Percentiles rank a stretch among this genome's conserved stretches.
phyloP scores from a whole-genome alignment of 1,140 invertebrate genomes.

The Calephelis nemesis region DNA sequence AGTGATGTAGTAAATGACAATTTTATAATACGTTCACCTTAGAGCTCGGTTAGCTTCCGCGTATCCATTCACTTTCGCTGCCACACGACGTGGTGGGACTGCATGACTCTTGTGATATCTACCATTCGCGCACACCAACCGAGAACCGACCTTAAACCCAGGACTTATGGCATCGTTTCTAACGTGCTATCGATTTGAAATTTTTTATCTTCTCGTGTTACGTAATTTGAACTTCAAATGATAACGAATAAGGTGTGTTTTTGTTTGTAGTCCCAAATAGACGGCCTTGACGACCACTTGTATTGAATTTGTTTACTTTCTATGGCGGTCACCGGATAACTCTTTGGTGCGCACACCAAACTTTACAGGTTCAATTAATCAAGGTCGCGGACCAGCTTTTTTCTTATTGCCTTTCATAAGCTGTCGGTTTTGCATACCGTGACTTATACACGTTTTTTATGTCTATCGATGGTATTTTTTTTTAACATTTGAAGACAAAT shows the following conservation, averaged over 20 bases:
- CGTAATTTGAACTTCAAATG: conserved; percentile 39
- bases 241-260: conserved; percentile 39
- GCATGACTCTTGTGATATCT: conserved; percentile 28
- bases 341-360: conserved; percentile 31
- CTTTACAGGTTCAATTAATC: conserved; percentile 23
- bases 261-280: conserved; percentile 30
- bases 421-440: too few species aligned
- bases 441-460: too few species aligned
- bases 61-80: conserved; percentile 69
- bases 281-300: conserved; percentile 63
- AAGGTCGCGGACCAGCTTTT: conserved; percentile 27
- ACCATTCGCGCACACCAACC: conserved; percentile 25
- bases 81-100: conserved; percentile 41
- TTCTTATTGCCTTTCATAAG: conserved; percentile 8
- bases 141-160: conserved; percentile 39
- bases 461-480: too few species aligned
- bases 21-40: conserved; percentile 57
- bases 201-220: conserved; percentile 35
- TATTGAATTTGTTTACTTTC: conserved; percentile 64
- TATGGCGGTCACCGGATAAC: conserved; percentile 58
- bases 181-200: conserved; percentile 32
- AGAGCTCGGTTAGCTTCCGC: conserved; percentile 58
- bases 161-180: conserved; percentile 35
- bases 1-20: conserved; percentile 39
- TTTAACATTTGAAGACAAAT: too few species aligned